These are phyloP conservation scores for Ellobius talpinus DNA, from an alignment of 2,113 vertebrate species.

Conservation along the genomic window DNA sequence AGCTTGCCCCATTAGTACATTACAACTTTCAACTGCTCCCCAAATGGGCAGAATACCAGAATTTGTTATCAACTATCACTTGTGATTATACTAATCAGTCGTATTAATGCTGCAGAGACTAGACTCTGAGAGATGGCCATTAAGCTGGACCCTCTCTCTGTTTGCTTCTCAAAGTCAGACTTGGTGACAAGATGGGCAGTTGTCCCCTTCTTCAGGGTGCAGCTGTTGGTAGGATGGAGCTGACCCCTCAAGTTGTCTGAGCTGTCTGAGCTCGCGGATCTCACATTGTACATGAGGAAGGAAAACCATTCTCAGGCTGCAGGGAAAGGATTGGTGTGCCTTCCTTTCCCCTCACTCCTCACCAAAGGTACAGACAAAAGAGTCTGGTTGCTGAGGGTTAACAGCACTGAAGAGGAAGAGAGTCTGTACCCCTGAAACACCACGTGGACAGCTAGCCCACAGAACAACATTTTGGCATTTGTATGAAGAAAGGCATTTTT, in stretches of 20 bases:
- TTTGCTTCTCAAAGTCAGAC: background rate
- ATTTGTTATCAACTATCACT: background rate
- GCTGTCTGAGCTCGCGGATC: background rate
- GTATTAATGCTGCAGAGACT: background rate
- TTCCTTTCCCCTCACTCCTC: background rate
- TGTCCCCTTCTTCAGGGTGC: background rate
- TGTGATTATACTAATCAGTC: constrained; percentile 2
- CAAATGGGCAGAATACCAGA: background rate
- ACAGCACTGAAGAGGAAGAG: background rate
- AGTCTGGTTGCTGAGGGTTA: background rate
- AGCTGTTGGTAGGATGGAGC: background rate
- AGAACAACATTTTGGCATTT: background rate
- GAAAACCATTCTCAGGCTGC: background rate
- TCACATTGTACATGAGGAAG: background rate
- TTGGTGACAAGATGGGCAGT: background rate
- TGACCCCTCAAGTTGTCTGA: background rate
- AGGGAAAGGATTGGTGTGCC: no score
- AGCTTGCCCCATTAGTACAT: fast-evolving
- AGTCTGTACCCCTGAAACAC: background rate
- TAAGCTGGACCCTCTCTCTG: background rate
- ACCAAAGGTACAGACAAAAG: background rate
- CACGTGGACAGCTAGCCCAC: background rate
- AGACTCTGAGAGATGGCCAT: background rate
- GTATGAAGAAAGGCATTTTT: background rate
- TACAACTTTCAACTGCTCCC: background rate